Conservation (phyloP, 2,113 vertebrate species). For the Melierax canorus region DNA sequence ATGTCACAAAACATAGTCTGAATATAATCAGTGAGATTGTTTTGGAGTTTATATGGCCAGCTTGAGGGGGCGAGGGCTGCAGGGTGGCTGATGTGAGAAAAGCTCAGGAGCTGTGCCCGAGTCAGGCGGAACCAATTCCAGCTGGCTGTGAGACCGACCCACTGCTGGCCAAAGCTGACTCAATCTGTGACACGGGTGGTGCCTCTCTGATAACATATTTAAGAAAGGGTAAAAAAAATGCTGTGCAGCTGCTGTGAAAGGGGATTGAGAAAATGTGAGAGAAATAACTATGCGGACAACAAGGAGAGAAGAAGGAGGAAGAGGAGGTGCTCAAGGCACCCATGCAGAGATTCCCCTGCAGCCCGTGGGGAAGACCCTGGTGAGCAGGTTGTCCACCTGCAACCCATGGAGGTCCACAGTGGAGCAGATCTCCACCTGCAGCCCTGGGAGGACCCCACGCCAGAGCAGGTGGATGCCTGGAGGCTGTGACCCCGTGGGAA, state of each 20-base stretch:
- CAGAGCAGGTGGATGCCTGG: background rate
- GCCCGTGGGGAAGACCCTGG: background rate
- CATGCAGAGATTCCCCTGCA: background rate
- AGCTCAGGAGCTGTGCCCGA: background rate
- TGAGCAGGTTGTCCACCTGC: background rate
- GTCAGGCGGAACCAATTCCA: background rate
- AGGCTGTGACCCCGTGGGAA: background rate
- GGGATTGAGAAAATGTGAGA: background rate
- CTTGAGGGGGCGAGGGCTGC: rapidly evolving
- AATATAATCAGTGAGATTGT: background rate
- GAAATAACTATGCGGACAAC: background rate
- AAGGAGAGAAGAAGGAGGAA: background rate
- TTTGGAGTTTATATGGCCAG: background rate
- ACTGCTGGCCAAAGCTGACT: background rate
- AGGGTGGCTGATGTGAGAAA: background rate
- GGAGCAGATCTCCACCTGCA: background rate
- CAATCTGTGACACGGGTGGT: no score
- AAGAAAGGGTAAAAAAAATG: background rate
- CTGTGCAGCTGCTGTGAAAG: background rate
- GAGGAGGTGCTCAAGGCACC: background rate
- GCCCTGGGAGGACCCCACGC: background rate
- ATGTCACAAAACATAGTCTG: background rate
- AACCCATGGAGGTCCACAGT: no score
- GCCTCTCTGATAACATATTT: background rate
- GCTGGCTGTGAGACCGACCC: rapidly evolving